Evolutionary conservation across 2,113 vertebrate genomes (phyloP), one percentile per base, ranked within the genome.

Genomic region (Centropus unirufus): DNA sequence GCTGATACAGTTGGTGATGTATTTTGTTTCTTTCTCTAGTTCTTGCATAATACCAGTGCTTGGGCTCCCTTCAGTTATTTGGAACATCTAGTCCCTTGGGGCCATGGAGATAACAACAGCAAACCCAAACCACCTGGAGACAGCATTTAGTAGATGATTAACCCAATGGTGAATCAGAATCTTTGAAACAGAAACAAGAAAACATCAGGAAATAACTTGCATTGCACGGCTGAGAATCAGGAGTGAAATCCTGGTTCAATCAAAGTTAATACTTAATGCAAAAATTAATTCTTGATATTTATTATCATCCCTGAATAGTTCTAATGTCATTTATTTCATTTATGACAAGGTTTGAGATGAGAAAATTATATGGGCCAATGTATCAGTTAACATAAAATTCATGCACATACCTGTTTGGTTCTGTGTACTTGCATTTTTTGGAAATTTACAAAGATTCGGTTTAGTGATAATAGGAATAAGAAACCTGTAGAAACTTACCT

Each of bases 101-200:
- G 96, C 95, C 52, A 83, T 90, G 57, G 76, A 96, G 96, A 96
- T 94, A 97, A 95, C 76, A 96, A 86, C 90, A 90, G 95, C 76
- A 94, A 95, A 95, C 63, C 76, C 89, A 92, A 95, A 89, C 61
- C 92, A 96, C 94, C 94, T 94, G 94, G 91, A 95, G 94, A 96
- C 61, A 93, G 62, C 44, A 47, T 92, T 92, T 72, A 94, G 89
- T 82, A 92, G 89, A 91, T 96, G 73, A 95, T 96, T 96, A 97
- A 92, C 79, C 85, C 83, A 95, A 63, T 68, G 30, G 75, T 96
- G 94, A 96, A 96, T 96, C 88, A 95, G 85, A 91, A 93, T 61
- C 26, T 90, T 95, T 96, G 78, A 97, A 97, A 88, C 29, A 90
- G 82, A 91, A 94, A 88, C 78, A 93, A 92, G 79, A 94, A 92